phyloP scores from a whole-genome alignment of 2,888 invertebrate genomes.

The Taenaris catops region DNA sequence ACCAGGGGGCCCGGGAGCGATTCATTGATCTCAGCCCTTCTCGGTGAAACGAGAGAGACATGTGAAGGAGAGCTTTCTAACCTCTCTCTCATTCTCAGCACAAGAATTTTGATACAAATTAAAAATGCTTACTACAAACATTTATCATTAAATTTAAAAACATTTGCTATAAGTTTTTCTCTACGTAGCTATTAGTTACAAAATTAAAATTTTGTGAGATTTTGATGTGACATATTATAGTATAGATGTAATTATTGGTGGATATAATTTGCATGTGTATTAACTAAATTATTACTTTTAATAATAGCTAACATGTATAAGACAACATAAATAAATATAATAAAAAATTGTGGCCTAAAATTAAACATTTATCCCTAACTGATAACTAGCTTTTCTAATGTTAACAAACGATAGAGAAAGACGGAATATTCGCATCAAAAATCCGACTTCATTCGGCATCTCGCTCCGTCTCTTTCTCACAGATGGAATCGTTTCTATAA shows the following conservation, averaged over 20 bases:
- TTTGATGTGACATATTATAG: too few relatives aligned
- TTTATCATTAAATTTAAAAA: too few relatives aligned
- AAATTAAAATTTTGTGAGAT: too few relatives aligned
- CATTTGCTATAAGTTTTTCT: too few relatives aligned
- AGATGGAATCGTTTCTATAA: too few relatives aligned
- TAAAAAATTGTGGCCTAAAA: too few relatives aligned
- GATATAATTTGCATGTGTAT: too few relatives aligned
- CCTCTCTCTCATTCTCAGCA: conserved; percentile 29
- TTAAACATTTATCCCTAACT: background rate
- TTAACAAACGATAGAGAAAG: conserved; percentile 28
- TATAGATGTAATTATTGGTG: too few relatives aligned
- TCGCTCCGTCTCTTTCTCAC: conserved; percentile 46
- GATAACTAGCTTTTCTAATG: conserved; percentile 3
- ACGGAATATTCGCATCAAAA: conserved; percentile 31
- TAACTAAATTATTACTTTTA: too few relatives aligned
- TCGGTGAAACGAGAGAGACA: conserved; percentile 63
- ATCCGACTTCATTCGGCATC: conserved; percentile 34
- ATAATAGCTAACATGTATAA: too few relatives aligned
- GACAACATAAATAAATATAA: too few relatives aligned
- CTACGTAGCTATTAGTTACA: too few relatives aligned
- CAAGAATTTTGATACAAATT: background rate
- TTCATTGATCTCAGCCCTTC: conserved; percentile 75
- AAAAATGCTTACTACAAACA: background rate
- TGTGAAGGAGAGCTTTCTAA: conserved; percentile 38
- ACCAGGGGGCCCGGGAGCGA: conserved; percentile 61